Conservation (phyloP, 2,797 vertebrate species). For the Halcyon smyrnensis region DNA sequence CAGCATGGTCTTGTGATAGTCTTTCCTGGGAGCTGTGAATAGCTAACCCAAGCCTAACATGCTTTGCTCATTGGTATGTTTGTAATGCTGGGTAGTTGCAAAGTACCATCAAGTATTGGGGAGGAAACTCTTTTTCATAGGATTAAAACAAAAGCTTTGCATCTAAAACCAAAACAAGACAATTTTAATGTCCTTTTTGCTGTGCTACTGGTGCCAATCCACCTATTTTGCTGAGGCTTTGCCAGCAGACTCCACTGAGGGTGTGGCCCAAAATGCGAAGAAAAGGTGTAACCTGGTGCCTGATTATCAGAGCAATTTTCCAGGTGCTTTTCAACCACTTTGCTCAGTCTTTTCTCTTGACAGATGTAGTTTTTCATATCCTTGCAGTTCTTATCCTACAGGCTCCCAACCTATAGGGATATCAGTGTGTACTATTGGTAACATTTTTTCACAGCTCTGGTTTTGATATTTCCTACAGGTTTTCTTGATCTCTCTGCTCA, state of each 20-base stretch:
- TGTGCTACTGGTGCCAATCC: fast-evolving
- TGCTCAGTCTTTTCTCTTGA: neutral
- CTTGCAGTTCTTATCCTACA: neutral
- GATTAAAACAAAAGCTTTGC: neutral
- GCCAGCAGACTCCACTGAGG: neutral
- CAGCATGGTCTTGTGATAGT: fast-evolving
- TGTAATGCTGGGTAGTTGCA: neutral
- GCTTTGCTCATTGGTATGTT: neutral
- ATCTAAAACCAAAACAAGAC: neutral
- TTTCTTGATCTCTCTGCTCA: neutral
- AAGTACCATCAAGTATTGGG: fast-evolving
- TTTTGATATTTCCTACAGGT: neutral
- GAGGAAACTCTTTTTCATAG: neutral
- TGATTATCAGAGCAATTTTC: neutral
- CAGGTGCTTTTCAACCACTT: neutral
- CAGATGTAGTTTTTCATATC: neutral
- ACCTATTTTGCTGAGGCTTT: neutral
- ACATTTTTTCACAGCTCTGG: neutral
- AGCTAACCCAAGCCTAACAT: fast-evolving
- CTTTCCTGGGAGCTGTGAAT: neutral
- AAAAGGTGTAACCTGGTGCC: neutral
- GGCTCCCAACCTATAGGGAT: neutral
- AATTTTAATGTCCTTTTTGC: neutral
- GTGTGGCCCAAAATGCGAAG: neutral
- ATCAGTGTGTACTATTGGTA: neutral